A percentile compares a stretch with the other conserved stretches of the same genome.
phyloP scores from a whole-genome alignment of 1,140 invertebrate species.

The Sitobion miscanthi region DNA sequence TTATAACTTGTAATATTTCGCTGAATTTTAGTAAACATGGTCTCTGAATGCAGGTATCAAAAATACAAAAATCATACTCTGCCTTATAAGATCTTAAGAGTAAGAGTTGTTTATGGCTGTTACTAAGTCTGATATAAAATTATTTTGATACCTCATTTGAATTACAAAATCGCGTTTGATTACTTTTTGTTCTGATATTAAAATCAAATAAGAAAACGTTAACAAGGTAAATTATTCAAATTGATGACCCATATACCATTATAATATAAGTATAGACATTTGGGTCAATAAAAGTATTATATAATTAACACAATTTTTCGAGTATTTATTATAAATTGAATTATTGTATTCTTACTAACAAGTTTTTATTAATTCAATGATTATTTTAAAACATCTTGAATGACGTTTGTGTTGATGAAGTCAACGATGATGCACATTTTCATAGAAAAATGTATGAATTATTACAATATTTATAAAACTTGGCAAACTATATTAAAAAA shows the following conservation, averaged over 20 bases:
- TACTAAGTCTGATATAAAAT: slow-evolving; percentile 33
- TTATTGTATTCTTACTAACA: slow-evolving; percentile 26
- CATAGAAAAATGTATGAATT: neutral
- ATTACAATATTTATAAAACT: neutral
- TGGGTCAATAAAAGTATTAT: neutral
- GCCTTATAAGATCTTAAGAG: neutral
- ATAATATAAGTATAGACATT: slow-evolving; percentile 5
- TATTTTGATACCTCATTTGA: neutral
- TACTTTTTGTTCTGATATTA: neutral
- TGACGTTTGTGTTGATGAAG: neutral
- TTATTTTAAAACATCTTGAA: neutral
- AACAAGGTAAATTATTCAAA: slow-evolving; percentile 39
- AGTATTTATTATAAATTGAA: slow-evolving; percentile 33
- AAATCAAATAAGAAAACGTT: slow-evolving; percentile 2
- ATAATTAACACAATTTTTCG: slow-evolving; percentile 39
- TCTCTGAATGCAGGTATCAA: neutral
- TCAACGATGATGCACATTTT: neutral
- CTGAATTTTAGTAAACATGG: neutral
- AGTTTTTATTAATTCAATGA: neutral
- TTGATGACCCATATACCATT: neutral
- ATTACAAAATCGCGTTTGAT: neutral
- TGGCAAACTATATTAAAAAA: neutral
- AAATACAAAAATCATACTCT: neutral
- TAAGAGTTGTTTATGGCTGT: neutral
- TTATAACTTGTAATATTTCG: neutral